phyloP scores from a whole-genome alignment of 2,797 vertebrate genomes.

The Mus spretus region DNA sequence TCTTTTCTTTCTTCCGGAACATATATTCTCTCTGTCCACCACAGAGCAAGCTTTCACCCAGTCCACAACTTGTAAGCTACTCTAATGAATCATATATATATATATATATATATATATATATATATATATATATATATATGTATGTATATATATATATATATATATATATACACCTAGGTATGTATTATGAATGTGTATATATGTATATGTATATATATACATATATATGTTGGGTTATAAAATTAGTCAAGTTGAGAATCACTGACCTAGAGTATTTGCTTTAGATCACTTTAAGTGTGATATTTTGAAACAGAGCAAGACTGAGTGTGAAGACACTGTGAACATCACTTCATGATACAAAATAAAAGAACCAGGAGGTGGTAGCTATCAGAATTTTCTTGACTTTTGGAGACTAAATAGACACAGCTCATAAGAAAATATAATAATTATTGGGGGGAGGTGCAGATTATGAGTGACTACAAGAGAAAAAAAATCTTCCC shows the following conservation, averaged over 20 bases:
- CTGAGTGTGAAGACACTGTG: not conserved
- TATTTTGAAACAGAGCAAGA: slow-evolving; percentile 32
- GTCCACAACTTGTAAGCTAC: not conserved
- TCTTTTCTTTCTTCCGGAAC: not conserved
- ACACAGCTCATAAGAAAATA: not conserved
- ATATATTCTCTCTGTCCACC: not conserved
- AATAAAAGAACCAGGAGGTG: not conserved
- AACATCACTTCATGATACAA: slow-evolving; percentile 5
- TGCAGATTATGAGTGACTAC: slow-evolving; percentile 8
- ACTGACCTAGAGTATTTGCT: not conserved
- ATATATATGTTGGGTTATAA: no score
- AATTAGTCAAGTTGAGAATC: not conserved
- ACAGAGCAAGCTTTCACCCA: not conserved
- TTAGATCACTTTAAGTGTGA: slow-evolving; percentile 33
- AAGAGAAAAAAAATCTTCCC: slow-evolving; percentile 7
- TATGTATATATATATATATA: no score
- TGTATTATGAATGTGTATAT: no score
- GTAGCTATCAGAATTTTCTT: not conserved
- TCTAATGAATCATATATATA: not conserved
- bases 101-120: not conserved
- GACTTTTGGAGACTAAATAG: slow-evolving; percentile 17
- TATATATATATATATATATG: no score
- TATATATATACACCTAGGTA: no score
- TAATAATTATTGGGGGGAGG: not conserved
- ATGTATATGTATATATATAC: no score